Conservation (phyloP, 2,888 invertebrate genomes). For the Beris chalybata region DNA sequence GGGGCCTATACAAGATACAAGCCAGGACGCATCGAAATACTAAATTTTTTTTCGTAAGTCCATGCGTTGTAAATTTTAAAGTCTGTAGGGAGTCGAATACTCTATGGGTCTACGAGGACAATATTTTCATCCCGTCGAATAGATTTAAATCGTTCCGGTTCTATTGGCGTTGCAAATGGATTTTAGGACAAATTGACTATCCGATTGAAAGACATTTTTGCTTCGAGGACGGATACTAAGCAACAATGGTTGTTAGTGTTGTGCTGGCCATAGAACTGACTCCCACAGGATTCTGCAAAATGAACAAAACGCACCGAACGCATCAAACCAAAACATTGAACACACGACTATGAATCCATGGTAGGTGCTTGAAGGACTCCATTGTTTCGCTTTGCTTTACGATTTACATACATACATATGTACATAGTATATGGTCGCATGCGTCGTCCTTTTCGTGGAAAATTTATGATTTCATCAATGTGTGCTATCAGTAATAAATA, state of each 20-base stretch:
- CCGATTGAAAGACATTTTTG: slow-evolving; percentile 15
- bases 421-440: too few species aligned
- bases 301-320: slow-evolving; percentile 12
- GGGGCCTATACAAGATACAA: slow-evolving; percentile 12
- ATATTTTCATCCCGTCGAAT: slow-evolving; percentile 41
- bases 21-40: slow-evolving; percentile 12
- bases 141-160: slow-evolving; percentile 44
- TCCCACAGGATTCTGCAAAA: slow-evolving; percentile 9
- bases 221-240: too few species aligned
- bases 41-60: slow-evolving; percentile 15
- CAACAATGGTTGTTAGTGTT: too few species aligned
- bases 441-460: too few species aligned
- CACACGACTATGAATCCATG: not conserved
- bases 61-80: slow-evolving; percentile 36
- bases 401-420: too few species aligned
- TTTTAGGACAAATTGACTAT: slow-evolving; percentile 38
- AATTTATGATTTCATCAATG: too few species aligned
- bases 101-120: slow-evolving; percentile 16
- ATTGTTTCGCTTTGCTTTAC: too few species aligned
- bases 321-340: slow-evolving; percentile 6
- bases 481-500: too few species aligned
- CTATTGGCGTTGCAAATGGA: slow-evolving; percentile 43
- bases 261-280: slow-evolving; percentile 18
- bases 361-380: too few species aligned
- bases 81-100: slow-evolving; percentile 19